Base-by-base conservation (phyloP, 2,113 vertebrate genomes). In the Pholis gunnellus region DNA sequence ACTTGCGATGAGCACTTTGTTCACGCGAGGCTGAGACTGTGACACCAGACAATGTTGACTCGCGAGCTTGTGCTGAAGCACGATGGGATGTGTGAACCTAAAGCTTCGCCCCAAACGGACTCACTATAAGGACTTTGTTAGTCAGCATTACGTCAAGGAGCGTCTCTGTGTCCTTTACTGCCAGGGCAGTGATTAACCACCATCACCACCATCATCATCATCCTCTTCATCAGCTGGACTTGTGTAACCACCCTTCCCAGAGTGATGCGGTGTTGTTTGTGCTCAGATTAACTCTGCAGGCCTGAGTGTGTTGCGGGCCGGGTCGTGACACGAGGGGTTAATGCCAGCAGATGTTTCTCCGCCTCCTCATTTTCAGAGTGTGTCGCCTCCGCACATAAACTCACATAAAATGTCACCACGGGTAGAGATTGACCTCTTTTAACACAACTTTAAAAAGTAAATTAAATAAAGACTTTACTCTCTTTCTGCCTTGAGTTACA, bases 321-420 rank as follows among this genome's bases (percentile, higher is more conserved):
- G 54, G 75, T 82, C 72, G n/a, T 44, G 31, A 65, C 81, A 77
- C 68, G 34, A 34, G 78, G 77, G 82, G 81, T 74, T 57, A 74
- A 81, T 61, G 48, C 57, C 14, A 57, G 61, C 82, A 81, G 81
- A 87, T 83, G 85, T 79, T 85, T 67, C 48, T 74, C 36, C 9
- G 20, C 60, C 29, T 59, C 4, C 17, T 71, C 56, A 14, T 40
- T 79, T 40, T 34, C 34, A 48, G 46, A 14, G 2, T 59, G n/a
- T 64, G 17, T 72, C 36, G 61, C 5, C 10, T 68, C 59, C 48
- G 72, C 52, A 48, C 52, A 59, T 9, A 8, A 50, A 48, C 42
- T 56, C 2, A 20, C 15, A 17, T 52, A 18, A 72, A 52, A 56
- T 15, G 38, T 6, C 4, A n/a, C 68, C 54, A 31, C 34, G 67